These are phyloP conservation scores for Lepilemur ruficaudatus DNA, from an alignment of 2,797 vertebrate genomes.

Conservation along the genomic window DNA sequence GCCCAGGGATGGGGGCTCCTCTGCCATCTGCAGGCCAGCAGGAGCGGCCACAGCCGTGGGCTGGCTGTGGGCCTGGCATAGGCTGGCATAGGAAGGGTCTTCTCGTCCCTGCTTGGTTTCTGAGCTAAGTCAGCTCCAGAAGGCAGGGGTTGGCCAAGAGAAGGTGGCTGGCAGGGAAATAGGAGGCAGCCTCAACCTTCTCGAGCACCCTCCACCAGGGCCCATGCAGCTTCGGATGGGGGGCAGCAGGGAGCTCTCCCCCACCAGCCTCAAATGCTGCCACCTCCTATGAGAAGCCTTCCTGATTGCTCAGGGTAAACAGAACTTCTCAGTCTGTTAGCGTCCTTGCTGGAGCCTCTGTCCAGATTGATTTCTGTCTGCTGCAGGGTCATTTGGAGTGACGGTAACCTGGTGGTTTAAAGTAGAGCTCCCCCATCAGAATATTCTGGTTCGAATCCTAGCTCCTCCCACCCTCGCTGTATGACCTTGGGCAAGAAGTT, in stretches of 20 bases:
- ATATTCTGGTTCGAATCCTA: neutral
- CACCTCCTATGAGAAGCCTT: neutral
- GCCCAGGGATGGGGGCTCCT: neutral
- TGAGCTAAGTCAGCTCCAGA: neutral
- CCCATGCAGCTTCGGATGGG: neutral
- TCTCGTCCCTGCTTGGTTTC: neutral
- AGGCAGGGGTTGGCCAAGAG: neutral
- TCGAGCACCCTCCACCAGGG: neutral
- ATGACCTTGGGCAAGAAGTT: neutral
- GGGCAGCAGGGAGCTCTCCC: neutral
- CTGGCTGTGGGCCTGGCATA: neutral
- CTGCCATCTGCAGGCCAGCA: neutral
- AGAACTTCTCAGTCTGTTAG: fast-evolving
- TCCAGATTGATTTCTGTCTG: neutral
- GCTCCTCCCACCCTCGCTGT: neutral
- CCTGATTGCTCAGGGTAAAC: neutral
- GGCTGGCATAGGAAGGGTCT: neutral
- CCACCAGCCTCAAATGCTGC: neutral
- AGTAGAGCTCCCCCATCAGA: neutral
- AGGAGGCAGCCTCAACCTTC: neutral
- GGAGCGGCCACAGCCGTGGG: neutral
- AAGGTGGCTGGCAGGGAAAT: neutral
- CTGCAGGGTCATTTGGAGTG: neutral
- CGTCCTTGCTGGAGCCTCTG: neutral
- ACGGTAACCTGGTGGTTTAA: neutral